Conservation (phyloP, 2,797 vertebrate species). For the Carcharodon carcharias region DNA sequence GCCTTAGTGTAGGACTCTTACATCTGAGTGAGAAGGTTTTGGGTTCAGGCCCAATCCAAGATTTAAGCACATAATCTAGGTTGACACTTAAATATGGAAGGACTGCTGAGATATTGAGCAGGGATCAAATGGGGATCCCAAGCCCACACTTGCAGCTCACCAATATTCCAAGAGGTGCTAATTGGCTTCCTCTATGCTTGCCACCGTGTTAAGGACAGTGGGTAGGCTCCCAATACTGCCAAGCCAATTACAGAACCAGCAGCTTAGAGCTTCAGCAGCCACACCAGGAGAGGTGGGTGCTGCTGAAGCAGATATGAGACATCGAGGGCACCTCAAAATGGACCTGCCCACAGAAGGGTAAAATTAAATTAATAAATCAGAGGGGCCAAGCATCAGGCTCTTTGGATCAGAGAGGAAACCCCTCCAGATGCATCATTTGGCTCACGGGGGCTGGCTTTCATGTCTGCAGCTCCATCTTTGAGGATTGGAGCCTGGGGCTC, state of each 20-base stretch:
- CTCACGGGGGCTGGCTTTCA: too few species aligned
- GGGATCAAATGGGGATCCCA: neutral
- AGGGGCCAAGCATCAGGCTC: neutral
- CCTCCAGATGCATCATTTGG: neutral
- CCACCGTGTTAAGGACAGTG: neutral
- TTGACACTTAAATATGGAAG: too few species aligned
- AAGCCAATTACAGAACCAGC: neutral
- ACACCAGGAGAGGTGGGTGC: neutral
- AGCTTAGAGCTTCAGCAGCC: neutral
- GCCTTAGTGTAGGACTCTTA: neutral
- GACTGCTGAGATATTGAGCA: neutral
- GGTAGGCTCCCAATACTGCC: neutral
- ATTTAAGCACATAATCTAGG: too few species aligned
- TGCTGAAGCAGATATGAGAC: neutral
- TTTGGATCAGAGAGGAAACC: too few species aligned
- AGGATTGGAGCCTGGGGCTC: too few species aligned
- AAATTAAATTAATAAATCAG: neutral
- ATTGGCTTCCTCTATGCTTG: neutral
- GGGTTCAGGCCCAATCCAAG: neutral
- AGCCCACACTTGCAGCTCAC: neutral
- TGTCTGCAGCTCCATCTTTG: too few species aligned
- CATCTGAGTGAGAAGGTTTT: neutral
- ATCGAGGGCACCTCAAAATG: neutral
- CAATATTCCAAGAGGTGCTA: neutral
- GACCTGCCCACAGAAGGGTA: neutral